phyloP scores from a whole-genome alignment of 2,797 vertebrate genomes.

The Ctenopoma multispine region DNA sequence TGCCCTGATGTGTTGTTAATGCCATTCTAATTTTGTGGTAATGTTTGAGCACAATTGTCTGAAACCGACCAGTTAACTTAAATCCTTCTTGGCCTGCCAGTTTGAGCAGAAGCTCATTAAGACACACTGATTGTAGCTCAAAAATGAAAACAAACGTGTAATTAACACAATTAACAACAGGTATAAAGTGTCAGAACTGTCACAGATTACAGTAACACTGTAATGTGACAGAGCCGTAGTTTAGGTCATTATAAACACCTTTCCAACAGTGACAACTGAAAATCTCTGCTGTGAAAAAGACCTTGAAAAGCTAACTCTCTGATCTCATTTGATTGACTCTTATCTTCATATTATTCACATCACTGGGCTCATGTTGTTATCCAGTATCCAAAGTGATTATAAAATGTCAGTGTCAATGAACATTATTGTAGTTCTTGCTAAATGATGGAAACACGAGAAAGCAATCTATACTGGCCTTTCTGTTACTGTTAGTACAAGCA shows the following conservation, averaged over 20 bases:
- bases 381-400: neutral
- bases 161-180: neutral
- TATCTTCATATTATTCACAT: neutral
- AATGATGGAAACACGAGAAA: neutral
- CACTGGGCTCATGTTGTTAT: neutral
- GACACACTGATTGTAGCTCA: neutral
- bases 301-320: neutral
- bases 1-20: conserved; percentile 18
- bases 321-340: neutral
- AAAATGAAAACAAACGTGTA: neutral
- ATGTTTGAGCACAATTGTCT: conserved; percentile 12
- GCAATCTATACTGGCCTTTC: neutral
- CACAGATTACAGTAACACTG: no score
- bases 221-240: neutral
- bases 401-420: no score
- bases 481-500: neutral
- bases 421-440: neutral
- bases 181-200: no score
- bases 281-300: neutral
- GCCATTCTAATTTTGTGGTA: conserved; percentile 14
- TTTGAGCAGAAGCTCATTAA: conserved; percentile 39
- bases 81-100: conserved; percentile 28
- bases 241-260: neutral
- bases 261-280: neutral
- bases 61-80: conserved; percentile 15